phyloP scores from a whole-genome alignment of 2,113 vertebrate genomes.

The Gymnocephalus cernua region DNA sequence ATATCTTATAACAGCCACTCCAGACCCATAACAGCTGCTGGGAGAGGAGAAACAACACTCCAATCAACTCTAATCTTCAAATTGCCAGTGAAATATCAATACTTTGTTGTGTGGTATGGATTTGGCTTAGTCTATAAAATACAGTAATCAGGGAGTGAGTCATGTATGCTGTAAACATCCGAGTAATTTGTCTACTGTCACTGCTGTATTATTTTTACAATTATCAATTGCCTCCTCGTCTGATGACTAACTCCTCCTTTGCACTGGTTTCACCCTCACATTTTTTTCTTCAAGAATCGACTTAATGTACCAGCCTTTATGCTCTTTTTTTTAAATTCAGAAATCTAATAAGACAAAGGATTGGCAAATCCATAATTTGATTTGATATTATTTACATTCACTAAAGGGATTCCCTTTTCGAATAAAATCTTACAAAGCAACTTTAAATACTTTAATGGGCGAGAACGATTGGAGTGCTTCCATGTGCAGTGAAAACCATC shows the following conservation, averaged over 20 bases:
- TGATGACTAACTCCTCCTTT: background rate
- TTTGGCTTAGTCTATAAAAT: background rate
- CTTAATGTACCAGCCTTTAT: background rate
- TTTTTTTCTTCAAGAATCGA: background rate
- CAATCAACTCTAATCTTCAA: constrained; percentile 29
- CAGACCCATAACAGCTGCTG: constrained; percentile 14
- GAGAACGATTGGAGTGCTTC: no score
- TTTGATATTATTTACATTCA: no score
- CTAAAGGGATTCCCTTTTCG: no score
- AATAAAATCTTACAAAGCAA: no score
- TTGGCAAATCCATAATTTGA: no score
- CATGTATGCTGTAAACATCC: constrained; percentile 8
- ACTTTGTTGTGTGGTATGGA: constrained; percentile 6
- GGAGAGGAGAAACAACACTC: constrained; percentile 3
- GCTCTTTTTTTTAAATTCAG: background rate
- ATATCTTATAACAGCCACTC: background rate
- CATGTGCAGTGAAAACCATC: no score
- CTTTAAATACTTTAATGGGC: no score
- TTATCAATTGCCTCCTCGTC: background rate
- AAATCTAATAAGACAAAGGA: no score
- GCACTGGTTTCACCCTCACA: background rate
- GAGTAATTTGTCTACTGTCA: background rate
- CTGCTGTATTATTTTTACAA: background rate
- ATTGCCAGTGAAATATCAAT: constrained; percentile 27
- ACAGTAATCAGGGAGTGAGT: background rate